A percentile compares a stretch with the other conserved stretches of the same genome.
Evolutionary conservation across 53 echinoderm and acorn worm species (phyloP).

Genomic region (Zoroaster sp.): DNA sequence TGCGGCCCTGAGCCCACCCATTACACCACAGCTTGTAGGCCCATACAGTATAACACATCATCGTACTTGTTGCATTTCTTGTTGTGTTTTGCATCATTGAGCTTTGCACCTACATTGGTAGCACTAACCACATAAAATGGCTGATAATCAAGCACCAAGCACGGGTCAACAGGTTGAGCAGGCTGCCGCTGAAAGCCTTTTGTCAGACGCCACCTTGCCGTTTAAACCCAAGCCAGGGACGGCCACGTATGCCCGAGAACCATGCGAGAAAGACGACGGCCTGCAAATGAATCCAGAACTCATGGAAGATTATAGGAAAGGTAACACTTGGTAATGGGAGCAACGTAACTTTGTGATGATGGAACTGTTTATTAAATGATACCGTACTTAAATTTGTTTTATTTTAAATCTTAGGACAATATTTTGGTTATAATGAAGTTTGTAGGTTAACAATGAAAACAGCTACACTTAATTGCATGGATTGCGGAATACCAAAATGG

Average conservation of each 20-base stretch:
- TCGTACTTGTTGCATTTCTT: not conserved
- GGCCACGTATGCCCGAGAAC: not conserved
- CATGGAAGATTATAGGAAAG: constrained; percentile 43
- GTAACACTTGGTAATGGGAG: too few relatives aligned
- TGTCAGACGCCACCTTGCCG: not conserved
- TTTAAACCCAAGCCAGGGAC: not conserved
- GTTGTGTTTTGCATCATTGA: not conserved
- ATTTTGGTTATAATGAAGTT: too few relatives aligned
- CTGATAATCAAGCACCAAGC: not conserved
- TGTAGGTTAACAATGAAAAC: too few relatives aligned
- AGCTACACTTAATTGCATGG: too few relatives aligned
- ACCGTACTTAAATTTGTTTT: too few relatives aligned
- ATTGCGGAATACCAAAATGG: too few relatives aligned
- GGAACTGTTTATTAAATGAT: too few relatives aligned
- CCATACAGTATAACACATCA: too few relatives aligned
- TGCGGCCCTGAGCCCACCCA: too few relatives aligned
- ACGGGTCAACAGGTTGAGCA: not conserved
- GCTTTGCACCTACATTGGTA: not conserved
- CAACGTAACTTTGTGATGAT: too few relatives aligned
- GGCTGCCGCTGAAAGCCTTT: not conserved
- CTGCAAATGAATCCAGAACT: not conserved
- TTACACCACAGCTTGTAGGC: too few relatives aligned
- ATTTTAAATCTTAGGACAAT: too few relatives aligned
- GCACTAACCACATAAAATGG: not conserved
- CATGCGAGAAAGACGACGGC: constrained; percentile 6